These are phyloP conservation scores for Hozukius guyotensis DNA, from an alignment of 2,797 vertebrate genomes.

Conservation along the genomic window DNA sequence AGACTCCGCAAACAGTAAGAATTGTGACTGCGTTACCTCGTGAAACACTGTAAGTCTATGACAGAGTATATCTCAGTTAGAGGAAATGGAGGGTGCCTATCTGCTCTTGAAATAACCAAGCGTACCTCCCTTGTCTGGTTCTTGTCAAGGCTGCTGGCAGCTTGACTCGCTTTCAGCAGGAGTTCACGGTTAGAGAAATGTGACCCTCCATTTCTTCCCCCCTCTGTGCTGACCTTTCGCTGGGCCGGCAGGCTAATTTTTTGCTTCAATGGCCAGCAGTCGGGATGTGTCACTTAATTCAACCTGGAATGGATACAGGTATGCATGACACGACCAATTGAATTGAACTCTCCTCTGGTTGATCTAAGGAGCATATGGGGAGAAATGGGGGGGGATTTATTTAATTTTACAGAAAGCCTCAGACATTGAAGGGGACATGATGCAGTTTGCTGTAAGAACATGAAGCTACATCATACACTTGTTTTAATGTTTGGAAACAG, in stretches of 20 bases:
- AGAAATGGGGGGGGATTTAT: neutral
- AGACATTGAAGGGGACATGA: neutral
- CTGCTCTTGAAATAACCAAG: conserved; percentile 42
- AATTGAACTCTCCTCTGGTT: conserved; percentile 59
- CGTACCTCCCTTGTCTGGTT: conserved; percentile 21
- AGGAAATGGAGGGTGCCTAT: conserved; percentile 5
- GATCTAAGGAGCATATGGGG: conserved; percentile 19
- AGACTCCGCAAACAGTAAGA: neutral
- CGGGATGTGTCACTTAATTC: conserved; percentile 87
- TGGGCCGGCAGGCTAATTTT: conserved; percentile 85
- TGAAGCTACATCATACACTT: neutral
- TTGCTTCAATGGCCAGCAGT: conserved; percentile 88
- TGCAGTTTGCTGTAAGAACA: neutral
- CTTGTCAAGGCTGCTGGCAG: conserved; percentile 44
- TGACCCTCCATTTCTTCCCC: conserved; percentile 67
- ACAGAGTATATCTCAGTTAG: conserved; percentile 30
- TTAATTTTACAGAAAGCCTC: conserved; percentile 13
- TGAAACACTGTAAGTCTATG: neutral
- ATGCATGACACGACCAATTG: conserved; percentile 69
- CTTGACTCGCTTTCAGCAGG: conserved; percentile 51
- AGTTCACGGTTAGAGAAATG: conserved; percentile 76
- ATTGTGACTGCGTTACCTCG: neutral
- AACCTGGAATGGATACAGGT: conserved; percentile 83
- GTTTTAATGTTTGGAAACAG: neutral
- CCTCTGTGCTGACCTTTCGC: conserved; percentile 81